Conservation (phyloP, 2,113 vertebrate genomes). For the Heloderma charlesbogerti region DNA sequence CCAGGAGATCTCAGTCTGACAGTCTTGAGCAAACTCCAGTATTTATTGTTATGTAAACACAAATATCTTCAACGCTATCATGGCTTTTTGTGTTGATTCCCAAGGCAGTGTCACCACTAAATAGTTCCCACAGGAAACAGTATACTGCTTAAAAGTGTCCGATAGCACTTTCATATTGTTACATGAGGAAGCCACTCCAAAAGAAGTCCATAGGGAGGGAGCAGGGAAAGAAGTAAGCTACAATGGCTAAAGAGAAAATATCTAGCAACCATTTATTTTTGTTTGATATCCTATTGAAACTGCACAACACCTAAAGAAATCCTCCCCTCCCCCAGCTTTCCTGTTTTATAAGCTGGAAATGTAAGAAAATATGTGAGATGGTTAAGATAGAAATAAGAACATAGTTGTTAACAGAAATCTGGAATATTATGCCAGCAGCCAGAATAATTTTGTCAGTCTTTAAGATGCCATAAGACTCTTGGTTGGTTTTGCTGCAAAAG, state of each 20-base stretch:
- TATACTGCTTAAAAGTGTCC: constrained; percentile 3
- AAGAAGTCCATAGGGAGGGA: background rate
- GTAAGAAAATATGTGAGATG: background rate
- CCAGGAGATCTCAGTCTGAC: background rate
- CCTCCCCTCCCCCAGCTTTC: too few relatives aligned
- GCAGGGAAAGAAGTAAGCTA: background rate
- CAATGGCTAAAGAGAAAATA: background rate
- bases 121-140: background rate
- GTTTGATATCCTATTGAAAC: background rate
- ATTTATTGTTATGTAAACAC: constrained; percentile 11
- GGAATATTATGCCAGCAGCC: too few relatives aligned
- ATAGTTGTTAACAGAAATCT: too few relatives aligned
- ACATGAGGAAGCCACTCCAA: background rate
- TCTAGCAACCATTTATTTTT: background rate
- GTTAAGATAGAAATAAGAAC: background rate
- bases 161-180: background rate
- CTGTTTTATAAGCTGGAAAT: background rate
- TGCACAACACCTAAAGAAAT: background rate
- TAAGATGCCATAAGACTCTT: too few relatives aligned
- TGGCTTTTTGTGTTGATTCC: background rate
- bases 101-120: background rate
- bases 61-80: background rate
- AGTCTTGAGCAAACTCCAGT: background rate
- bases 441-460: too few relatives aligned
- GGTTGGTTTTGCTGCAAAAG: too few relatives aligned